phyloP scores from a whole-genome alignment of 2,797 vertebrate species.

The Oryzias dopingdopingensis region DNA sequence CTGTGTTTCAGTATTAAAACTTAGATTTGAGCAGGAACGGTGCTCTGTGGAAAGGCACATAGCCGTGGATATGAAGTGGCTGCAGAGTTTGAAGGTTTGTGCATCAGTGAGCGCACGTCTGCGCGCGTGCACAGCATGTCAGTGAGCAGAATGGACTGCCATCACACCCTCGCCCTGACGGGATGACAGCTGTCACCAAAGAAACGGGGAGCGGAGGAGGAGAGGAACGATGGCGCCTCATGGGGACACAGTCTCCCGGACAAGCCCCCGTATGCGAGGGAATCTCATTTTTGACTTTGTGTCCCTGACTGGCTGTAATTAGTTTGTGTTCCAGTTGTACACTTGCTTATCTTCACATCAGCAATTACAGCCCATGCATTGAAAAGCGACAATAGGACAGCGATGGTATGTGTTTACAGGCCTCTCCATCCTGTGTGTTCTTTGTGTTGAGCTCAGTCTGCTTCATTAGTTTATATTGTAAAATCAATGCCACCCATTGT shows the following conservation, averaged over 20 bases:
- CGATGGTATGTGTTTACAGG: slow-evolving; percentile 44
- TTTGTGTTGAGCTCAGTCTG: slow-evolving; percentile 59
- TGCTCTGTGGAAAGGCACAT: slow-evolving; percentile 16
- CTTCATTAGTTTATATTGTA: slow-evolving; percentile 78
- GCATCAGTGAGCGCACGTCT: slow-evolving; percentile 22
- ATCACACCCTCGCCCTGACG: slow-evolving; percentile 66
- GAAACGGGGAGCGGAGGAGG: slow-evolving; percentile 63
- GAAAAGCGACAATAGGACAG: slow-evolving; percentile 45
- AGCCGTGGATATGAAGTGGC: slow-evolving; percentile 24
- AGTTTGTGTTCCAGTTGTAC: slow-evolving; percentile 62
- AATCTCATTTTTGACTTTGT: not conserved
- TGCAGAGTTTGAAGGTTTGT: slow-evolving; percentile 30
- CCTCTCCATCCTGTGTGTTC: slow-evolving; percentile 4
- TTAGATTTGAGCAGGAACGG: slow-evolving; percentile 8
- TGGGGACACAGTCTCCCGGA: slow-evolving; percentile 55
- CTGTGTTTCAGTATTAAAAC: slow-evolving; percentile 25
- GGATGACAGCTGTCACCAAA: slow-evolving; percentile 76
- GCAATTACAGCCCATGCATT: slow-evolving; percentile 54
- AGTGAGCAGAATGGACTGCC: slow-evolving; percentile 58
- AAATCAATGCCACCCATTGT: slow-evolving; percentile 75
- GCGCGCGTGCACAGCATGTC: slow-evolving; percentile 45
- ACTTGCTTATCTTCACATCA: slow-evolving; percentile 64
- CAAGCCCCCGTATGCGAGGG: slow-evolving; percentile 15
- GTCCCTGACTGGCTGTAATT: slow-evolving; percentile 41
- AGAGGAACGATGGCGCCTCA: slow-evolving; percentile 62